Evolutionary conservation across 2,888 invertebrate genomes (phyloP).

Genomic region (Agrotis segetum): DNA sequence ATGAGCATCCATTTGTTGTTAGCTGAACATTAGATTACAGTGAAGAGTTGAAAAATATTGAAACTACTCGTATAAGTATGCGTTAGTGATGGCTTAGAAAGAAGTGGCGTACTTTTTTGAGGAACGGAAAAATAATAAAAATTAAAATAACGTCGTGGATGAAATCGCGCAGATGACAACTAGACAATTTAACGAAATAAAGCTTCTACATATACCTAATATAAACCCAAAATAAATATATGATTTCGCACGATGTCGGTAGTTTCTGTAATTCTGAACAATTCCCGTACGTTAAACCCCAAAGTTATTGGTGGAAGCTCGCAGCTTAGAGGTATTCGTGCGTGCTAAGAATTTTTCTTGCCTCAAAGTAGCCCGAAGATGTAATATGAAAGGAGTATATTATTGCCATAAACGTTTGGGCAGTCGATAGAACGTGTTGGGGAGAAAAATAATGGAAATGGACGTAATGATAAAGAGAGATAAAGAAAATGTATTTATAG

Average conservation of each 20-base stretch:
- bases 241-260: slow-evolving; percentile 5
- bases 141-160: too few relatives aligned
- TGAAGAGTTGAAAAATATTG: too few relatives aligned
- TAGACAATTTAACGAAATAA: neutral
- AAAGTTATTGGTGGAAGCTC: slow-evolving; percentile 41
- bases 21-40: neutral
- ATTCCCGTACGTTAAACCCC: slow-evolving; percentile 26
- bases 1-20: neutral
- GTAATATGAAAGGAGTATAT: slow-evolving; percentile 31
- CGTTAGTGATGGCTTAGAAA: too few relatives aligned
- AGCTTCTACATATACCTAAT: neutral
- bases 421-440: slow-evolving; percentile 13
- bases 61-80: too few relatives aligned
- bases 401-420: slow-evolving; percentile 1
- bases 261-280: slow-evolving; percentile 41
- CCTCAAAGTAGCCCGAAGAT: slow-evolving; percentile 24
- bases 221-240: slow-evolving; percentile 19
- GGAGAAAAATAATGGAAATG: slow-evolving; percentile 7
- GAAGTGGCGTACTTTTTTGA: too few relatives aligned
- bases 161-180: too few relatives aligned
- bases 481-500: neutral
- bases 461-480: neutral
- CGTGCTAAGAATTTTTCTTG: slow-evolving; percentile 48
- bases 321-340: slow-evolving; percentile 29
- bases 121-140: too few relatives aligned